These are phyloP conservation scores for Amphiprion ocellaris DNA, from an alignment of 2,113 vertebrate genomes.

Conservation along the genomic window DNA sequence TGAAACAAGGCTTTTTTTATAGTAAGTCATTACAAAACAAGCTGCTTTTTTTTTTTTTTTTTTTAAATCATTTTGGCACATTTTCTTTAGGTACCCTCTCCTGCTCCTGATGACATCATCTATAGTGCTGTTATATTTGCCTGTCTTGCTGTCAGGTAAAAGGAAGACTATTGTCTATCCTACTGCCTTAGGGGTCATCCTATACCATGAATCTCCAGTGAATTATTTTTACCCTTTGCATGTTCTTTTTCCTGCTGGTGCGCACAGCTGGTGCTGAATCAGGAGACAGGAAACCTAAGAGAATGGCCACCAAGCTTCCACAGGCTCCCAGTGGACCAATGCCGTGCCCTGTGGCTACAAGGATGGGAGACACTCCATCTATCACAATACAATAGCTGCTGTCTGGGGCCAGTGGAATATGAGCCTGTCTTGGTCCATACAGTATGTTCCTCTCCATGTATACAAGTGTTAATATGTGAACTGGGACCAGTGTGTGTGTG, in stretches of 20 bases:
- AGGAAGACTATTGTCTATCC: slow-evolving; percentile 58
- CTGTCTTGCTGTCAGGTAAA: slow-evolving; percentile 42
- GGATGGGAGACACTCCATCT: slow-evolving; percentile 79
- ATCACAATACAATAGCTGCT: slow-evolving; percentile 81
- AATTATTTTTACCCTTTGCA: slow-evolving; percentile 67
- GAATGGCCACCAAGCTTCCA: slow-evolving; percentile 77
- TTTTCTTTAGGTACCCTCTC: slow-evolving; percentile 31
- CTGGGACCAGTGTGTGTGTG: slow-evolving; percentile 6
- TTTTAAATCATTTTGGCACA: slow-evolving; percentile 10
- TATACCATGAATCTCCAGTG: slow-evolving; percentile 60
- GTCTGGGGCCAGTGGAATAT: slow-evolving; percentile 43
- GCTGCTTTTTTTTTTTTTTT: neutral
- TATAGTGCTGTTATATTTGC: slow-evolving; percentile 27
- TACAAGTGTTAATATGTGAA: slow-evolving; percentile 25
- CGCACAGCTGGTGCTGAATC: slow-evolving; percentile 82
- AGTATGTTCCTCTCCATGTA: slow-evolving; percentile 30
- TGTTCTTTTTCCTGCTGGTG: slow-evolving; percentile 70
- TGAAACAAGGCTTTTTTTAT: slow-evolving; percentile 35
- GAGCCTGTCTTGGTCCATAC: slow-evolving; percentile 36
- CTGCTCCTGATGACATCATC: slow-evolving; percentile 42
- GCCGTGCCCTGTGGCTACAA: slow-evolving; percentile 56
- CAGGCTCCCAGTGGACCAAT: slow-evolving; percentile 63
- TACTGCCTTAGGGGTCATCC: slow-evolving; percentile 57
- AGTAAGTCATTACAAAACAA: slow-evolving; percentile 25
- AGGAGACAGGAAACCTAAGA: slow-evolving; percentile 77